phyloP scores from a whole-genome alignment of 1,140 invertebrate species.

The Drosophila neocordata region DNA sequence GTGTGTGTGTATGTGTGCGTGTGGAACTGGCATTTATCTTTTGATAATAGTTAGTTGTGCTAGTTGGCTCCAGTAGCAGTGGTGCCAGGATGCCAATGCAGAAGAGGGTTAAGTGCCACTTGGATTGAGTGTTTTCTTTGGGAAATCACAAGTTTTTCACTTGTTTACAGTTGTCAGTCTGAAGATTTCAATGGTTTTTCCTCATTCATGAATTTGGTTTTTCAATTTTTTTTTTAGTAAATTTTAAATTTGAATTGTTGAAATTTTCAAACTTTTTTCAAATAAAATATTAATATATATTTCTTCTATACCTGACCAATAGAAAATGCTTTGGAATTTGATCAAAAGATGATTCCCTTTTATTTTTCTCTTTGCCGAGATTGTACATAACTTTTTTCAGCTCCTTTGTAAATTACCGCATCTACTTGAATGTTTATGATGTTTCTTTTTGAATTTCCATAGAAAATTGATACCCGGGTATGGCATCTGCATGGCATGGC shows the following conservation, averaged over 20 bases:
- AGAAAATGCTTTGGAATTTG: no score
- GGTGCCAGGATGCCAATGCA: background rate
- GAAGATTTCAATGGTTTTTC: background rate
- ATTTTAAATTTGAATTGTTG: no score
- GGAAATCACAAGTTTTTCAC: slow-evolving; percentile 9
- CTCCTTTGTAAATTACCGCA: background rate
- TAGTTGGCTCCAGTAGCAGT: background rate
- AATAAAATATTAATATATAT: no score
- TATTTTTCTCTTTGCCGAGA: background rate
- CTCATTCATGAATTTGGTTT: background rate
- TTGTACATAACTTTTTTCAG: background rate
- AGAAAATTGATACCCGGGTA: background rate
- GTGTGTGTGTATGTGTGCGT: slow-evolving; percentile 18
- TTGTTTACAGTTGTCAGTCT: slow-evolving; percentile 6
- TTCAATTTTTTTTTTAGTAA: background rate
- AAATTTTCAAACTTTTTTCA: no score
- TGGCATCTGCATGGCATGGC: background rate
- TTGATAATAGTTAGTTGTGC: slow-evolving; percentile 76
- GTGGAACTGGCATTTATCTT: slow-evolving; percentile 72
- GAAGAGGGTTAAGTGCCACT: slow-evolving; percentile 6
- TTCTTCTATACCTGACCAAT: no score
- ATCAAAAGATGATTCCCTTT: no score
- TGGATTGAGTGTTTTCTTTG: background rate
- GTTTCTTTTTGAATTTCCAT: background rate
- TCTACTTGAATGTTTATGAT: background rate